Evolutionary conservation across 2,797 vertebrate genomes (phyloP).

Genomic region (Diglossa cyanea): DNA sequence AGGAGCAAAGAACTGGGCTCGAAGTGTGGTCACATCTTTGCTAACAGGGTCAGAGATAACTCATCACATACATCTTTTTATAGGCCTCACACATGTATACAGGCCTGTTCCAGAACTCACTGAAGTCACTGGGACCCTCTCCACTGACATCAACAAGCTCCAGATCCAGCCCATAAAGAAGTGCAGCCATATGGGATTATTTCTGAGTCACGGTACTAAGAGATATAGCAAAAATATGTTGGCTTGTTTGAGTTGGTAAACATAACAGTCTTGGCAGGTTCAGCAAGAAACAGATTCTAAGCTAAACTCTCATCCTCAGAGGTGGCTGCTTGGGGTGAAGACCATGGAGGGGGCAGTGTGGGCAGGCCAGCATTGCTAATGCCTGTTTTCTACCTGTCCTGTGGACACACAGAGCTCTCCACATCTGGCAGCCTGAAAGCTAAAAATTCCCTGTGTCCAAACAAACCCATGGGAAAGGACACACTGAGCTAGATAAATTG

Average conservation of each 20-base stretch:
- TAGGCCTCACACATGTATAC: background rate
- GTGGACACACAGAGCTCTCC: background rate
- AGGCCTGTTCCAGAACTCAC: background rate
- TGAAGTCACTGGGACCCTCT: background rate
- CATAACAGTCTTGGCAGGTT: background rate
- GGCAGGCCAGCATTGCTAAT: background rate
- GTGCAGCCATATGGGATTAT: slow-evolving; percentile 68
- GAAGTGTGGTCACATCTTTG: background rate
- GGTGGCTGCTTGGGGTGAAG: background rate
- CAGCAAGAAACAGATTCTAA: background rate
- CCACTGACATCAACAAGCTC: background rate
- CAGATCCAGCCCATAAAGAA: background rate
- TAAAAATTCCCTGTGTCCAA: slow-evolving; percentile 3
- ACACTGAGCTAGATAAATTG: slow-evolving; percentile 34
- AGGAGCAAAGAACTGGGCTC: background rate
- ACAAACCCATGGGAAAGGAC: slow-evolving; percentile 29
- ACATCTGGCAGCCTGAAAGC: background rate
- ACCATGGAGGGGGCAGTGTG: background rate
- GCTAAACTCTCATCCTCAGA: background rate
- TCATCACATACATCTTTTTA: background rate
- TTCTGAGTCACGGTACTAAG: slow-evolving; percentile 54
- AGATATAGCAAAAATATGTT: slow-evolving; percentile 66
- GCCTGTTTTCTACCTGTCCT: background rate
- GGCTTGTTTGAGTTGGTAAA: slow-evolving; percentile 49
- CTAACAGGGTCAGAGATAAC: background rate